Evolutionary conservation across 2,888 invertebrate genomes (phyloP), one percentile per base, ranked within the genome.

Genomic region (Stegophylla sp.): DNA sequence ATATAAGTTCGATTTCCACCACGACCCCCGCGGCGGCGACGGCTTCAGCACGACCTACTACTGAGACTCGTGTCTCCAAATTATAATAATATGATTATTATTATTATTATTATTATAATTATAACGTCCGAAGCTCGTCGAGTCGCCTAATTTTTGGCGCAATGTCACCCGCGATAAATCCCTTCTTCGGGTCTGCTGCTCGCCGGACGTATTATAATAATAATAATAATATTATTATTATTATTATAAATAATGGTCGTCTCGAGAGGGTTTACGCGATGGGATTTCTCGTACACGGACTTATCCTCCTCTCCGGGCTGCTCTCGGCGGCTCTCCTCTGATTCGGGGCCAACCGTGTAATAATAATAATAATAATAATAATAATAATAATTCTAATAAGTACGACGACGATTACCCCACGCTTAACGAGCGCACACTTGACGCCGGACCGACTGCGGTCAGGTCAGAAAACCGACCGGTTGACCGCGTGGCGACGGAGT

Each of bases 401-500:
- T 61, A 71, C 67, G 48, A 79, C 71, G 69, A 79, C 71, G n/a
- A n/a, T n/a, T n/a, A n/a, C n/a, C n/a, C n/a, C 63, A 69, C 48
- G 71, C 71, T 79, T 61, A 79, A 79, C 69, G 79, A 79, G 79
- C 71, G 23, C 79, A 41, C 59, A 63, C 79, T 79, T 71, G 71
- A 79, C 69, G 12, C 34, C 2, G n/a, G n/a, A n/a, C n/a, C n/a
- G n/a, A n/a, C n/a, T n/a, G 51, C 23, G 63, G 61, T 79, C 26
- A 63, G 79, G 69, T 79, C 69, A 79, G 71, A 71, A 77, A 79
- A 79, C 61, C 17, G 69, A 28, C 45, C 59, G 15, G 13, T 51
- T 23, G 15, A 53, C 43, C 10, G 23, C n/a, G n/a, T n/a, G n/a
- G n/a, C n/a, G n/a, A n/a, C n/a, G 20, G 41, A 69, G 69, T 61